Base-by-base conservation (phyloP, 2,113 vertebrate genomes). In the Pyxicephalus adspersus region DNA sequence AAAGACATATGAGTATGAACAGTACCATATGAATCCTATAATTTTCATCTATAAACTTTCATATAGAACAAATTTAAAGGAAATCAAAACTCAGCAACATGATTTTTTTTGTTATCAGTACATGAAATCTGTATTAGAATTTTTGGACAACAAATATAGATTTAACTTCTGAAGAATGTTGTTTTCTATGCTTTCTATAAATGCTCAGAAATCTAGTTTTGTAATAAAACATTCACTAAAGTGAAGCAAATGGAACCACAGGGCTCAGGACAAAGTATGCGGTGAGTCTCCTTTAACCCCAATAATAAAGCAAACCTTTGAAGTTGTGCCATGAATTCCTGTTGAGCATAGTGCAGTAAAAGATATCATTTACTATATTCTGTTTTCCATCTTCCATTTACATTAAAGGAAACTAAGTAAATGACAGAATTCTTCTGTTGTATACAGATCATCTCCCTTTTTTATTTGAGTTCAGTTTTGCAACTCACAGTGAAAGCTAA, bases 381-480 rank as follows among this genome's bases (percentile, higher is more conserved):
- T 45, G 9, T 45, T 45, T 45, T 13, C 38, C 38, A 45, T 9
- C 38, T 66, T 66, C 64, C 20, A 45, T 38, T 13, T 45, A 11
- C 20, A 22, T 11, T 38, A 31, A 38, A 66, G 45, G 64, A 22
- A 20, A 45, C 4, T 45, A 45, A 8, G 38, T 9, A 13, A 45
- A 15, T 45, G 38, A 45, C 38, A 45, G 38, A 45, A 45, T 45
- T 15, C 8, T 15, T 45, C 5, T 13, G 1, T 8, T 38, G 38
- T 38, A 9, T 38, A 38, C 11, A 38, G 8, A 38, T 38, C 38
- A 38, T 38, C 8, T 9, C 4, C 8, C 38, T 45, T 34, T 64
- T 66, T 66, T 31, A 9, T 65, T 66, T 34, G 2, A n/a, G 64
- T n/a, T 66, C 31, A 66, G 20, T 66, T 66, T 66, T 66, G 38